A percentile compares a stretch with the other conserved stretches of the same genome.
phyloP scores from a whole-genome alignment of 2,797 vertebrate species.

The Fistularia commersonii region DNA sequence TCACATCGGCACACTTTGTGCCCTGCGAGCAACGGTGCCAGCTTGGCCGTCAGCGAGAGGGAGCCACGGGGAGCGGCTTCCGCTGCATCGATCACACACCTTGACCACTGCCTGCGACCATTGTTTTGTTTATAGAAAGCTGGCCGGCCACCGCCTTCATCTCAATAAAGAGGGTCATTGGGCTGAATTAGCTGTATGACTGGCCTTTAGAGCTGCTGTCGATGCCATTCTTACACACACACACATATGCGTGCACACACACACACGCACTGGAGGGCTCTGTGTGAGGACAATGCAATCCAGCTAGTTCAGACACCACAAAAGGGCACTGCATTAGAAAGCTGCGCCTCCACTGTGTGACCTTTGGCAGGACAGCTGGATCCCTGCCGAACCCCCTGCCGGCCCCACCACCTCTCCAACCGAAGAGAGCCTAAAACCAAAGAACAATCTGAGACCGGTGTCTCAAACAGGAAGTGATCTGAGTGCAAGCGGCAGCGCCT shows the following conservation, averaged over 20 bases:
- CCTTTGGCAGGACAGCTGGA: conserved; percentile 70
- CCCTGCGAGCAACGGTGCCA: too few species aligned
- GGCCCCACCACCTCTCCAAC: too few species aligned
- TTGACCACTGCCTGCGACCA: conserved; percentile 45
- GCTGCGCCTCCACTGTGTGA: conserved; percentile 73
- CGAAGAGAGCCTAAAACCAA: too few species aligned
- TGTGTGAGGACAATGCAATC: conserved; percentile 71
- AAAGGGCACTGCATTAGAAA: conserved; percentile 77
- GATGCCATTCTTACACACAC: conserved; percentile 69
- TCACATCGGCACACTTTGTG: conserved; percentile 23
- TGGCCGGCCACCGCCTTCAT: conserved; percentile 60
- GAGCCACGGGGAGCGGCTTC: conserved; percentile 33
- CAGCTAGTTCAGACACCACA: conserved; percentile 64
- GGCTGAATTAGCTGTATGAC: conserved; percentile 72
- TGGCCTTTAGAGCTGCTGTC: conserved; percentile 73
- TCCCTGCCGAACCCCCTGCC: conserved; percentile 64
- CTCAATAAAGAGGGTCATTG: conserved; percentile 69
- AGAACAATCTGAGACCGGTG: too few species aligned
- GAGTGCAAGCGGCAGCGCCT: too few species aligned
- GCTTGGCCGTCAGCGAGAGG: too few species aligned
- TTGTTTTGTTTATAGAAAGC: conserved; percentile 74
- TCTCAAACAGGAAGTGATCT: too few species aligned
- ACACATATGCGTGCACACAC: too few species aligned
- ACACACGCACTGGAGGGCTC: too few species aligned
- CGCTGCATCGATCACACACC: conserved; percentile 42